Base-by-base conservation (phyloP, 2,888 invertebrate species). In the Pandemis heparana region DNA sequence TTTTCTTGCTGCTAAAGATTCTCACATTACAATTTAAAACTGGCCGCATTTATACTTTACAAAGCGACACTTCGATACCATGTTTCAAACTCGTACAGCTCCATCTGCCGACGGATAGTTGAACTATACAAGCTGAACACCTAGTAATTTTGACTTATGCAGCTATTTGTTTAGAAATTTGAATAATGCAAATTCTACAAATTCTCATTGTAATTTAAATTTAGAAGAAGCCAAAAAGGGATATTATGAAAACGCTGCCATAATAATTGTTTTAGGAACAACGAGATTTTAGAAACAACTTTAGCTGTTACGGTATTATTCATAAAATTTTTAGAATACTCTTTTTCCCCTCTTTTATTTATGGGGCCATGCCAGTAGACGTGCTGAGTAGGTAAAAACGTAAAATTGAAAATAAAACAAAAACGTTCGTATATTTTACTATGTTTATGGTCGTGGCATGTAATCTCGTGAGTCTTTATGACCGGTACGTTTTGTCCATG, bases 401-500 rank as follows among this genome's bases (percentile, higher is more conserved):
- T 39, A 60, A 60, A 60, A 60, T 56, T 56, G 56, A 23, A 53
- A 60, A 32, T 60, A 60, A 60, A 60, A 32, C 60, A 60, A n/a
- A n/a, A 38, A 4, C 38, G n/a, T 60, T 60, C 8, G 38, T 32
- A 32, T 32, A 38, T 60, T 60, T 60, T 60, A 60, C 38, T 60
- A 39, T 41, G 62, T 41, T 16, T 41, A 41, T 9, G 63, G 46
- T 8, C 7, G 66, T 18, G 41, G 23, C 8, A 23, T 56, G 56
- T 56, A 39, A 56, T 67, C 56, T 56, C 41, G 14, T 7, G 23
- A 14, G 23, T 56, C 43, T 67, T 67, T 67, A 67, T 51, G 56
- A 41, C 56, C 14, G 14, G 16, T 14, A 39, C 65, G 67, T 32
- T 59, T 67, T 67, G 67, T 38, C 23, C n/a, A n/a, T 43, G 43